Evolutionary conservation across 2,888 invertebrate genomes (phyloP).

Genomic region (Megastigmus dorsalis): DNA sequence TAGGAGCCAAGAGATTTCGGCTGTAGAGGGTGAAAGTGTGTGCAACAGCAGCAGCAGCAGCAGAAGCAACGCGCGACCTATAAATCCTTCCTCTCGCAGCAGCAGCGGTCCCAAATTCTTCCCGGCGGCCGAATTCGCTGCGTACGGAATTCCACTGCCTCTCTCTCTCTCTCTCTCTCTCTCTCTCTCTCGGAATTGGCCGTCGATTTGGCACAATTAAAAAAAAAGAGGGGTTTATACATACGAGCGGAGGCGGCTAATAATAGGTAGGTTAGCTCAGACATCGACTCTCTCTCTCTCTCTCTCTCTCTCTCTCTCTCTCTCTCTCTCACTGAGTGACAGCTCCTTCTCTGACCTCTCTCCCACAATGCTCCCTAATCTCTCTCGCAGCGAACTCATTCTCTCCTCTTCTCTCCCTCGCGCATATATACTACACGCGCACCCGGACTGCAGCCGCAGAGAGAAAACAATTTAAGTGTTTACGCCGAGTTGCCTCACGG

Average conservation of each 20-base stretch:
- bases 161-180: no score
- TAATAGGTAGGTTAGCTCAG: slow-evolving; percentile 73
- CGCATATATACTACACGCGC: no score
- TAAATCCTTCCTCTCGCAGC: slow-evolving; percentile 43
- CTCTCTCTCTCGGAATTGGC: slow-evolving; percentile 68
- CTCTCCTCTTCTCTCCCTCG: no score
- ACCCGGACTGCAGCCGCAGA: no score
- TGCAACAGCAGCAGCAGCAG: neutral
- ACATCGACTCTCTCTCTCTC: slow-evolving; percentile 61
- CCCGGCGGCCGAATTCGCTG: slow-evolving; percentile 22
- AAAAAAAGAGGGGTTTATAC: slow-evolving; percentile 57
- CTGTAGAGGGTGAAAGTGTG: neutral
- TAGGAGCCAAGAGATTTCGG: slow-evolving; percentile 15
- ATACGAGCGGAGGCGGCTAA: slow-evolving; percentile 68
- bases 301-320: neutral
- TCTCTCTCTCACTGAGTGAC: neutral
- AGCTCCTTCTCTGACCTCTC: neutral
- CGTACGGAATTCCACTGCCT: slow-evolving; percentile 62
- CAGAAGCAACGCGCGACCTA: slow-evolving; percentile 29
- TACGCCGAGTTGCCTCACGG: no score
- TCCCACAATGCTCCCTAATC: no score
- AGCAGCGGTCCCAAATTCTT: no score
- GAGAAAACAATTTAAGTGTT: slow-evolving; percentile 31
- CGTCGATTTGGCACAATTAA: slow-evolving; percentile 74
- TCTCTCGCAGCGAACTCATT: no score